A percentile compares a stretch with the other conserved stretches of the same genome.
These are phyloP conservation scores for Athalia circularis DNA, from an alignment of 2,888 invertebrate species.

Conservation along the genomic window DNA sequence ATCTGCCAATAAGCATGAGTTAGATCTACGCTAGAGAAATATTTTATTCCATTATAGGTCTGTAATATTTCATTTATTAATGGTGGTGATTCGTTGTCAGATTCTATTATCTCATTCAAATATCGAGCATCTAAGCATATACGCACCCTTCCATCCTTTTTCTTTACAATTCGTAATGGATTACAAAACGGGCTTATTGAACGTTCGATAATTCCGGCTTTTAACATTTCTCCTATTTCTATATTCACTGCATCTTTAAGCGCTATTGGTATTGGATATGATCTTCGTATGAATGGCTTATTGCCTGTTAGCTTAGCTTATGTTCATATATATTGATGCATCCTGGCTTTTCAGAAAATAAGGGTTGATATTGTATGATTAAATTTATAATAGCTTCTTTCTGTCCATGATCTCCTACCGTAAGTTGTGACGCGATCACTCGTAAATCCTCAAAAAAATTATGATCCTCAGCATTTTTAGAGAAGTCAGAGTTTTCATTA, in stretches of 20 bases:
- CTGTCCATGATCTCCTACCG: conserved; percentile 5
- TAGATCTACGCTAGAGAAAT: conserved; percentile 54
- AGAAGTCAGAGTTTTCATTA: neutral
- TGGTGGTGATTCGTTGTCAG: conserved; percentile 59
- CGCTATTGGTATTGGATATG: conserved; percentile 61
- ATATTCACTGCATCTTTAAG: conserved; percentile 54
- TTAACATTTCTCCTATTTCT: conserved; percentile 58
- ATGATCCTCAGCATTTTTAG: neutral
- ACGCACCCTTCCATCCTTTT: conserved; percentile 61
- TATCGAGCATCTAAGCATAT: conserved; percentile 63
- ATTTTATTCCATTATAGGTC: conserved; percentile 48
- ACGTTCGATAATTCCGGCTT: conserved; percentile 58
- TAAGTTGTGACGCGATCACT: conserved; percentile 10
- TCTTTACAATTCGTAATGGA: conserved; percentile 60
- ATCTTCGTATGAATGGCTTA: conserved; percentile 53
- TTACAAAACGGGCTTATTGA: conserved; percentile 60
- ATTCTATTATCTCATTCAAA: conserved; percentile 60
- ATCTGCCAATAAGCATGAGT: conserved; percentile 58
- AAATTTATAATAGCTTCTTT: conserved; percentile 15
- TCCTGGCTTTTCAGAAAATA: conserved; percentile 54
- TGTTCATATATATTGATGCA: conserved; percentile 55
- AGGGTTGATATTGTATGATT: conserved; percentile 36
- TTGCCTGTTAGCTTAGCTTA: conserved; percentile 54
- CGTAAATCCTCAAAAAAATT: conserved; percentile 44
- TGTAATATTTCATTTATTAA: conserved; percentile 53